Base-by-base conservation (phyloP, 1,140 invertebrate genomes). In the Brachionus manjavacas region DNA sequence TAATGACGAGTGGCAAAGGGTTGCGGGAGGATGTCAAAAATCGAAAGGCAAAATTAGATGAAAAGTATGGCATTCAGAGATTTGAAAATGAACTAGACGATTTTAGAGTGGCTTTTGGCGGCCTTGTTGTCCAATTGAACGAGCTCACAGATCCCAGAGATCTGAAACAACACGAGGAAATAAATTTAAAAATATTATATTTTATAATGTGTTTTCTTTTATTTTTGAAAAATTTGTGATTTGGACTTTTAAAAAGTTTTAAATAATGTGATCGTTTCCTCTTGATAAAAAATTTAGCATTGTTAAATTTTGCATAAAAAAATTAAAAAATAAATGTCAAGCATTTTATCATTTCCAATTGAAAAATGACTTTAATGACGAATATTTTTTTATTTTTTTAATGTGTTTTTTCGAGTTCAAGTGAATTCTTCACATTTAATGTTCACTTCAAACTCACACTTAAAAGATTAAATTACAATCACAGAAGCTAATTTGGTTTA, bases 41-140 rank as follows among this genome's bases (percentile, higher is more conserved):
- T 25, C 28, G 79, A 4, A 81, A 81, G n/a, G 52, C 79, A 23
- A 64, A 66, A 43, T 43, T 81, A 3, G 79, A 81, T 16, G 79
- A 81, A 43, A 81, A 81, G 12, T 55, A 81, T 43, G 79, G 79
- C 6, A 14, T 81, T 1, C 79, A 81, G 16, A 28, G 79, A 12
- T 81, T 81, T 35, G 49, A 81, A 25, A 39, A 81, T 20, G 79
- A 81, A 64, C 16, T 64, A 3, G 35, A 60, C 8, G 79, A 81
- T 3, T 81, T 76, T 85, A 43, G 0, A 39, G 68, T 35, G 14
- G 52, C 16, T 84, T 84, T 11, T 83, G 91, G 91, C 4, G 92
- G 92, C 85, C 92, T 95, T 1, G 94, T 95, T 87, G 93, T 94
- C 84, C 92, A 93, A 60, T 89, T 98, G 80, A 94, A 94, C 84